Evolutionary conservation across 2,888 invertebrate species (phyloP).

Genomic region (Drepanosiphum platanoidis): DNA sequence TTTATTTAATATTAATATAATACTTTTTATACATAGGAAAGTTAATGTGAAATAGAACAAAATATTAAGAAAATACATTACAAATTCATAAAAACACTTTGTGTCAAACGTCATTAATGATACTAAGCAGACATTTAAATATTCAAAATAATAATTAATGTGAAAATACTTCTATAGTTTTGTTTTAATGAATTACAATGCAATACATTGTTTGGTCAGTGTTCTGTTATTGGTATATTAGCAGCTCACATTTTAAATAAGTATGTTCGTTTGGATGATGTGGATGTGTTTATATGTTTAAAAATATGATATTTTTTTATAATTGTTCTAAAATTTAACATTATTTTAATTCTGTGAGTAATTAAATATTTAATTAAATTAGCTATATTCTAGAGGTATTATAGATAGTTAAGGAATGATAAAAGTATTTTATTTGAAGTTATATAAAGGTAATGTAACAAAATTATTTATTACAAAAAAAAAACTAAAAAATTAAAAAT

Average conservation of each 20-base stretch:
- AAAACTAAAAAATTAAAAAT: no score
- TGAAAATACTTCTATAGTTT: conserved; percentile 5
- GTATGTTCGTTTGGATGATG: background rate
- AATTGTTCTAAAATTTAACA: background rate
- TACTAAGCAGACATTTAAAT: conserved; percentile 29
- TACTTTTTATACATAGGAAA: background rate
- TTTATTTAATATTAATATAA: background rate
- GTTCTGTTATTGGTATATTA: conserved; percentile 11
- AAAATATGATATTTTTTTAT: background rate
- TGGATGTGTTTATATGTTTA: no score
- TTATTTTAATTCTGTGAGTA: background rate
- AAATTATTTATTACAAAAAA: no score
- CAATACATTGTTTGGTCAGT: background rate
- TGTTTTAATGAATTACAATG: background rate
- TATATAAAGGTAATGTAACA: no score
- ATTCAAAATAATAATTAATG: conserved; percentile 47
- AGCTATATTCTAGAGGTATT: background rate
- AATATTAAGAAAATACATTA: conserved; percentile 29
- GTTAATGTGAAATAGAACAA: background rate
- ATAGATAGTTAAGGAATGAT: background rate
- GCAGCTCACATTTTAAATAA: background rate
- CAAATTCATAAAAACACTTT: conserved; percentile 16
- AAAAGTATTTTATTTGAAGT: no score
- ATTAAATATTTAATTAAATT: background rate
- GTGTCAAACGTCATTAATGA: conserved; percentile 46